Percentiles rank a stretch among this genome's conserved stretches.
Evolutionary conservation across 2,888 invertebrate genomes (phyloP).

Genomic region (Macrosoma leucophasiata): DNA sequence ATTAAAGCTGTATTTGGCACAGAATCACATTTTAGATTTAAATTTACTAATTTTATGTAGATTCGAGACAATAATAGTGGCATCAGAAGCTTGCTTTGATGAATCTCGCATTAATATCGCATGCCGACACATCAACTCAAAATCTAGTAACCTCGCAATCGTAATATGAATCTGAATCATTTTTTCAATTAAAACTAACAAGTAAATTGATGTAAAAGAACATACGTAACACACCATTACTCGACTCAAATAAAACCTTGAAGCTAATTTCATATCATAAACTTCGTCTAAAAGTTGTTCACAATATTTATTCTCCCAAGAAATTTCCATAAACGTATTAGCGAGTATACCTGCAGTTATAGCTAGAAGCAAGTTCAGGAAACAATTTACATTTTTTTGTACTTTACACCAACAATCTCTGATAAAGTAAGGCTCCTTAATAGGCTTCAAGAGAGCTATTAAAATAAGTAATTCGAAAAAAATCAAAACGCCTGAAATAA

Average conservation of each 20-base stretch:
- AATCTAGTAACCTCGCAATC: constrained; percentile 49
- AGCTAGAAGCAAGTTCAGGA: constrained; percentile 28
- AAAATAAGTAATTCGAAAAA: constrained; percentile 39
- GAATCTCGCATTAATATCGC: constrained; percentile 41
- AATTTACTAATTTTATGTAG: background rate
- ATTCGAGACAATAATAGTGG: constrained; percentile 12
- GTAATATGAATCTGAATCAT: constrained; percentile 34
- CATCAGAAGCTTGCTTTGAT: constrained; percentile 24
- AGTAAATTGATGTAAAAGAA: constrained; percentile 36
- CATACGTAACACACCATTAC: constrained; percentile 36
- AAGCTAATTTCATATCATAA: constrained; percentile 27
- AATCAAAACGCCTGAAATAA: constrained; percentile 31
- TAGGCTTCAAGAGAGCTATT: constrained; percentile 44
- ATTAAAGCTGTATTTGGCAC: no score
- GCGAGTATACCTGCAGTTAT: constrained; percentile 29
- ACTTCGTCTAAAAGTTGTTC: constrained; percentile 29
- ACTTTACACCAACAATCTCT: constrained; percentile 42
- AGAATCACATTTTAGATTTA: no score
- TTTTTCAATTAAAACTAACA: constrained; percentile 43
- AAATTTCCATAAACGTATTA: constrained; percentile 39
- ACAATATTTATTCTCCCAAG: constrained; percentile 34
- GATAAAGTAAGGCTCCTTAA: constrained; percentile 39
- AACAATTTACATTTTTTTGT: constrained; percentile 25
- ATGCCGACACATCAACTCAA: constrained; percentile 55
- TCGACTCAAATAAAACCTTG: constrained; percentile 40